Evolutionary conservation across 2,113 vertebrate species (phyloP).

Genomic region (Ahaetulla prasina): DNA sequence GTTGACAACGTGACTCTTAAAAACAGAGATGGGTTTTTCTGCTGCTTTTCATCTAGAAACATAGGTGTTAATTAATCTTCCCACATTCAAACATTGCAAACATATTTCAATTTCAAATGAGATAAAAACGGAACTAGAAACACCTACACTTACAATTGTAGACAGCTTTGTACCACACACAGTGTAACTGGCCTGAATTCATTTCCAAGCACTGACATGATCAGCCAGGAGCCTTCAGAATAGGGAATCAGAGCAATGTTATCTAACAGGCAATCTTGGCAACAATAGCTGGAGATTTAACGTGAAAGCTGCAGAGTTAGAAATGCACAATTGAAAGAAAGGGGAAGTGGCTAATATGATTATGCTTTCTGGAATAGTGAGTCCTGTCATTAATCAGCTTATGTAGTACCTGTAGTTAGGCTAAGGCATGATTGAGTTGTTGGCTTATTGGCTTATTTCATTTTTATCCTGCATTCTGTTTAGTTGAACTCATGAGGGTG

Average conservation of each 20-base stretch:
- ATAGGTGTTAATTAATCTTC: constrained; percentile 88
- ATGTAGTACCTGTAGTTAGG: neutral
- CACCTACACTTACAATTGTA: constrained; percentile 65
- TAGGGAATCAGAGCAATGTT: constrained; percentile 17
- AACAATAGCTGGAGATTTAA: constrained; percentile 33
- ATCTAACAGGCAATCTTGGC: constrained; percentile 39
- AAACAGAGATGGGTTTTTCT: constrained; percentile 67
- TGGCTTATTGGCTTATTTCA: neutral
- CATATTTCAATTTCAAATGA: constrained; percentile 80
- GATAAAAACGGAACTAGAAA: constrained; percentile 62
- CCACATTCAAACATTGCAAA: constrained; percentile 76
- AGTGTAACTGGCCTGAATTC: constrained; percentile 63
- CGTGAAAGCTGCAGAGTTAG: constrained; percentile 27
- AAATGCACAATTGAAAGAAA: constrained; percentile 46
- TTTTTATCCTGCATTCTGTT: neutral
- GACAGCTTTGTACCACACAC: constrained; percentile 53
- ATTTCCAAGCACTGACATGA: constrained; percentile 52
- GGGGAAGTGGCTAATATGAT: constrained; percentile 28
- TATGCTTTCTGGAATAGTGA: neutral
- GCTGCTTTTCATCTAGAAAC: constrained; percentile 77
- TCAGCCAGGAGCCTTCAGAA: constrained; percentile 43
- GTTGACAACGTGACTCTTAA: constrained; percentile 65
- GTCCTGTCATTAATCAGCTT: neutral
- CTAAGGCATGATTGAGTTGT: neutral
- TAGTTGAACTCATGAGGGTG: neutral